These are phyloP conservation scores for Pangasius mekongensis DNA, from an alignment of 2,797 vertebrate genomes.

Conservation along the genomic window DNA sequence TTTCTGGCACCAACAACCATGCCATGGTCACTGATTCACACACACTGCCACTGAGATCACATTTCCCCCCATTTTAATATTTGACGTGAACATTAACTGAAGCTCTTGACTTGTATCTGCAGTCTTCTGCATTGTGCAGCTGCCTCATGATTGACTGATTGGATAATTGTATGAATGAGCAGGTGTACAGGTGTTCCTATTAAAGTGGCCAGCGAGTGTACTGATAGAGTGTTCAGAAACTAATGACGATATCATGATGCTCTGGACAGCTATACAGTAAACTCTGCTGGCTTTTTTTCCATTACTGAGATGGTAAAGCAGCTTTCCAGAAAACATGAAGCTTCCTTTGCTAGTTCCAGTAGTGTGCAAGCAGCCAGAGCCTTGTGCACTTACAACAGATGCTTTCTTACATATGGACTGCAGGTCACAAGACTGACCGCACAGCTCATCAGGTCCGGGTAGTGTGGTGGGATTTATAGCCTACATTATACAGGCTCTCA, in stretches of 20 bases:
- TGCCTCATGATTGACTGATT: not conserved
- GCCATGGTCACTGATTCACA: not conserved
- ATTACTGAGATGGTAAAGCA: not conserved
- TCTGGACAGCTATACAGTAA: not conserved
- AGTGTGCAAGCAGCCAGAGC: not conserved
- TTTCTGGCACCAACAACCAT: not conserved
- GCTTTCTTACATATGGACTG: not conserved
- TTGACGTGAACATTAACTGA: not conserved
- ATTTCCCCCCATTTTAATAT: not conserved
- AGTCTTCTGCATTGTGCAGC: not conserved
- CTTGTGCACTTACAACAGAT: not conserved
- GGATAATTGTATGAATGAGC: no score
- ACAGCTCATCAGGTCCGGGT: not conserved
- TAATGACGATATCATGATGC: not conserved
- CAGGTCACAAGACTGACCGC: not conserved
- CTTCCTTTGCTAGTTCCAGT: no score
- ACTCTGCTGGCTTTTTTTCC: not conserved
- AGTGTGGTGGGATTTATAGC: not conserved
- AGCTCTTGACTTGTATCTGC: not conserved
- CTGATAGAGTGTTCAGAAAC: not conserved
- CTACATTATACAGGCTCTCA: not conserved
- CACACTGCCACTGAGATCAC: not conserved
- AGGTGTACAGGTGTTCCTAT: not conserved
- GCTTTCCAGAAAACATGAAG: not conserved
- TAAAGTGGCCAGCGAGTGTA: not conserved